Percentiles rank a stretch among this genome's conserved stretches.
Conservation (phyloP, 2,888 invertebrate genomes). For the Apamea sordens region DNA sequence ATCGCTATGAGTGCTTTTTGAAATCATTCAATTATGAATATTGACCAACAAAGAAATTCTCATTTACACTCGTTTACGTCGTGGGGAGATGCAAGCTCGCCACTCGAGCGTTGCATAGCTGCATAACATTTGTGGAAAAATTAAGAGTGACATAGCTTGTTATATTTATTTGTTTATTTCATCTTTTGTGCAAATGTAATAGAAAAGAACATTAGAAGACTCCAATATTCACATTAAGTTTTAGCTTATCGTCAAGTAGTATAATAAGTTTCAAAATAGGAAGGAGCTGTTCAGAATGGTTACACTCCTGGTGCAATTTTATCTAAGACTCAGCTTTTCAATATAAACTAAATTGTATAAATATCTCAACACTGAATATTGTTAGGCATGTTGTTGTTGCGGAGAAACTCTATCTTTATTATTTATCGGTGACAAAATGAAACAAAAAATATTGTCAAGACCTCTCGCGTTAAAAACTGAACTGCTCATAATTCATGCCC, state of each 20-base stretch:
- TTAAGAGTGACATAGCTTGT: neutral
- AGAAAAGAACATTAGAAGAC: neutral
- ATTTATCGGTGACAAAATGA: too few species aligned
- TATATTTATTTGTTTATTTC: neutral
- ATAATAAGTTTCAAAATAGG: neutral
- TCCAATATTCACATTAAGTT: neutral
- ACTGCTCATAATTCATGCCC: conserved; percentile 8
- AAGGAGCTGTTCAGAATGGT: neutral
- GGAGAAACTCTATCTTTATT: too few species aligned
- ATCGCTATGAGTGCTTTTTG: conserved; percentile 84
- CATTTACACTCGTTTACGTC: conserved; percentile 54
- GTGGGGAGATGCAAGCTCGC: conserved; percentile 29
- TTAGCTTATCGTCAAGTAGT: neutral
- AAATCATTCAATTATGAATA: conserved; percentile 87
- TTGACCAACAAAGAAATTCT: conserved; percentile 76
- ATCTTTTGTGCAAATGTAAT: too few species aligned
- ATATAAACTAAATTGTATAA: too few species aligned
- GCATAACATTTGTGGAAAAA: conserved; percentile 15
- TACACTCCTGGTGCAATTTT: neutral
- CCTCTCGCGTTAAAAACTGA: neutral
- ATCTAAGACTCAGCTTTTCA: too few species aligned
- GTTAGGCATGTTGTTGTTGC: too few species aligned
- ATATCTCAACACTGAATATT: too few species aligned
- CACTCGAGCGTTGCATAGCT: conserved; percentile 29
- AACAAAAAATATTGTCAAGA: too few species aligned